These are phyloP conservation scores for Philonicus albiceps DNA, from an alignment of 2,888 invertebrate species.

Conservation along the genomic window DNA sequence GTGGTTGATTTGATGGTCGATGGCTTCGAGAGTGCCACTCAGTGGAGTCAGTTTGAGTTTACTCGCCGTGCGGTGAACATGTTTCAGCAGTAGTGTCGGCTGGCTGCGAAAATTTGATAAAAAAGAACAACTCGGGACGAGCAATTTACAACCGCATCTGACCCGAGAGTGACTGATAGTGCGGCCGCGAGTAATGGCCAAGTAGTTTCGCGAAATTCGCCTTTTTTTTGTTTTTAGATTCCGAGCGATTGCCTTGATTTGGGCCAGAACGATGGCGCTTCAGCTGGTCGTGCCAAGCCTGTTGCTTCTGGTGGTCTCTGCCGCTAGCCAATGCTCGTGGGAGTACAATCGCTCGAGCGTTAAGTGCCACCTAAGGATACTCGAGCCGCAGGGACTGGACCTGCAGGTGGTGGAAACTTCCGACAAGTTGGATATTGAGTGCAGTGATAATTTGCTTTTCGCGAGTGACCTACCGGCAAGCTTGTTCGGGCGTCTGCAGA, in stretches of 20 bases:
- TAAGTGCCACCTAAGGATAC: slow-evolving; percentile 60
- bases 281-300: background rate
- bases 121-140: background rate
- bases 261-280: background rate
- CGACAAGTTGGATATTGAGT: slow-evolving; percentile 75
- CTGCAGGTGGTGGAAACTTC: slow-evolving; percentile 72
- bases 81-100: slow-evolving; percentile 50
- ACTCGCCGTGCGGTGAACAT: slow-evolving; percentile 63
- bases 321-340: slow-evolving; percentile 60
- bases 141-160: background rate
- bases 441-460: slow-evolving; percentile 78
- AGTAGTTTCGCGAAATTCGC: background rate
- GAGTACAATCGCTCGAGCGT: slow-evolving; percentile 62
- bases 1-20: slow-evolving; percentile 55
- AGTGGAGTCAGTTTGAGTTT: slow-evolving; percentile 62
- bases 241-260: background rate
- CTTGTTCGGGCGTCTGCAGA: slow-evolving; percentile 75
- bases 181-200: background rate
- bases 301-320: background rate
- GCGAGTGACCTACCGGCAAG: slow-evolving; percentile 78
- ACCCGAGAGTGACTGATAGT: background rate
- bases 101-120: background rate
- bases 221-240: background rate
- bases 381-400: slow-evolving; percentile 57
- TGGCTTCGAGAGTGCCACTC: slow-evolving; percentile 59